These are phyloP conservation scores for Spilosoma lubricipeda DNA, from an alignment of 2,888 invertebrate species.

Conservation along the genomic window DNA sequence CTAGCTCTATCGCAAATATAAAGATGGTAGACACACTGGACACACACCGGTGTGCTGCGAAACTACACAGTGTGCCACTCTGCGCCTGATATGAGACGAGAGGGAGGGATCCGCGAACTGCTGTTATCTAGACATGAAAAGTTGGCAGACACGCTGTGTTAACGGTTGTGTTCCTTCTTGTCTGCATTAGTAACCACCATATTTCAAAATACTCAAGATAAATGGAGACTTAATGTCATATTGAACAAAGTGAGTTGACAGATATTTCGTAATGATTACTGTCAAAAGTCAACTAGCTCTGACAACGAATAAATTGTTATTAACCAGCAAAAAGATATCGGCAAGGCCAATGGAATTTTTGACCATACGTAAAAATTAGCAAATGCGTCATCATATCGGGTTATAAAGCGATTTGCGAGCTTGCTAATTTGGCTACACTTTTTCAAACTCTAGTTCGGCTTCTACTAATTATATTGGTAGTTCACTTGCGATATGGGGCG, in stretches of 20 bases:
- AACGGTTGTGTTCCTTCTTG: background rate
- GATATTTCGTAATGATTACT: constrained; percentile 9
- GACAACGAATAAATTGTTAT: constrained; percentile 41
- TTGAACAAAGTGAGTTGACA: background rate
- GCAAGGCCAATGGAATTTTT: constrained; percentile 41
- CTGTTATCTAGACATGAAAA: no score
- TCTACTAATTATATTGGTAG: background rate
- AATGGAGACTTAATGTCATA: background rate
- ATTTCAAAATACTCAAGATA: background rate
- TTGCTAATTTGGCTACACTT: background rate
- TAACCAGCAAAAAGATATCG: constrained; percentile 34
- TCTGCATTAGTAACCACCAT: background rate
- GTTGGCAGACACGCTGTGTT: no score
- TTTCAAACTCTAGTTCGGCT: background rate
- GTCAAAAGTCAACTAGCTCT: constrained; percentile 40
- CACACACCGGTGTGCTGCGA: no score
- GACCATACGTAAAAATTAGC: background rate
- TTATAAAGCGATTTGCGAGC: background rate
- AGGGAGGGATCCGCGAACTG: no score
- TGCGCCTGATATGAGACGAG: no score
- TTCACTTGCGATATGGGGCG: background rate
- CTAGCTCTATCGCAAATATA: background rate
- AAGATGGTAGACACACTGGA: background rate
- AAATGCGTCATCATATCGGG: background rate
- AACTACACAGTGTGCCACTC: no score